Conservation (phyloP, 2,888 invertebrate genomes). For the Marasmarcha lunaedactyla region DNA sequence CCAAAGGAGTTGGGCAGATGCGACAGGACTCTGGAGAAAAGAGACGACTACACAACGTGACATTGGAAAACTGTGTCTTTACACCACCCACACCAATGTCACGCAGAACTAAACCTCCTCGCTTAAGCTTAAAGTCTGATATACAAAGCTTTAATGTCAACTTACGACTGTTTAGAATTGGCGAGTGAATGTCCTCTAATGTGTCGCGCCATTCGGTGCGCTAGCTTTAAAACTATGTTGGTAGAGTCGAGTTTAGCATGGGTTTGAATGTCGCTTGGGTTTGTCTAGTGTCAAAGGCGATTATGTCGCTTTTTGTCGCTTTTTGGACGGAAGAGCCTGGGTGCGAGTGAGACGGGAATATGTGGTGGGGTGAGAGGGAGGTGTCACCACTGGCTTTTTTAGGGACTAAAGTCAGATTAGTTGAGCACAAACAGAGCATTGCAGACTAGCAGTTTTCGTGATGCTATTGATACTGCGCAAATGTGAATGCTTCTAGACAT, state of each 20-base stretch:
- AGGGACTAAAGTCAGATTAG: conserved; percentile 53
- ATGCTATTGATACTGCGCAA: conserved; percentile 33
- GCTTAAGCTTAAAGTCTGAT: conserved; percentile 16
- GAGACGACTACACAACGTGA: conserved; percentile 68
- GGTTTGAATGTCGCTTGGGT: conserved; percentile 35
- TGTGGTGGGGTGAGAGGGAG: conserved; percentile 53
- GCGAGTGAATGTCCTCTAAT: conserved; percentile 56
- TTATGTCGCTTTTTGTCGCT: conserved; percentile 61
- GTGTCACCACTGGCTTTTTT: conserved; percentile 64
- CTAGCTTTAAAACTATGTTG: conserved; percentile 39
- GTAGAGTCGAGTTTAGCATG: conserved; percentile 44
- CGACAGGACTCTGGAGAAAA: conserved; percentile 68
- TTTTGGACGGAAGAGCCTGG: conserved; percentile 31
- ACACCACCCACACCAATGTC: conserved; percentile 35
- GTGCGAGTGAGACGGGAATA: conserved; percentile 47
- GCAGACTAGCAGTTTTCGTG: conserved; percentile 36
- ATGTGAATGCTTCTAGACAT: conserved; percentile 42
- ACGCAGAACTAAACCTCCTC: conserved; percentile 17
- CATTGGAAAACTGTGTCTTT: conserved; percentile 70
- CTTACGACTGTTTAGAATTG: conserved; percentile 28
- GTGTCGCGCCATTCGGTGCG: conserved; percentile 58
- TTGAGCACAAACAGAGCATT: conserved; percentile 37
- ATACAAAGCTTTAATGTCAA: conserved; percentile 12
- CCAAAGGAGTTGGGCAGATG: conserved; percentile 64
- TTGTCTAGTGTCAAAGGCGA: conserved; percentile 31